phyloP scores from a whole-genome alignment of 1,140 invertebrate species.

The Ostrea denselamellosa region DNA sequence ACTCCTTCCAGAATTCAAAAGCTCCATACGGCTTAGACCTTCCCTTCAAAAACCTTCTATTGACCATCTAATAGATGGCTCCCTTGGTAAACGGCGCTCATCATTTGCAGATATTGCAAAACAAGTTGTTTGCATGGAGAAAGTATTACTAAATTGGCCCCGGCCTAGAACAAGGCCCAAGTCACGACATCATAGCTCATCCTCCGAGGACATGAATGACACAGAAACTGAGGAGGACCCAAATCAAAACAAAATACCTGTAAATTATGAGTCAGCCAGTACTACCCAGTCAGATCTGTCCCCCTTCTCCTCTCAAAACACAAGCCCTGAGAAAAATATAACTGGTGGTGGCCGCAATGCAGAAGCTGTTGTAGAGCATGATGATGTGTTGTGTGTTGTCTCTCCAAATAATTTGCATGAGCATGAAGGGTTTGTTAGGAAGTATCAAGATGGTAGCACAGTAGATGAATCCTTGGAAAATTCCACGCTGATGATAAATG shows the following conservation, averaged over 20 bases:
- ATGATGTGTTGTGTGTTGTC: conserved; percentile 45
- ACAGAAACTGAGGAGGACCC: conserved; percentile 49
- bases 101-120: conserved; percentile 71
- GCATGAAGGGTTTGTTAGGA: conserved; percentile 49
- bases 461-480: conserved; percentile 35
- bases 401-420: conserved; percentile 51
- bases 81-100: conserved; percentile 40
- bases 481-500: conserved; percentile 40
- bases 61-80: neutral
- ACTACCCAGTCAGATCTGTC: conserved; percentile 50
- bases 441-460: neutral
- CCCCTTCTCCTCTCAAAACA: conserved; percentile 2
- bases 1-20: conserved; percentile 72
- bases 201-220: conserved; percentile 71
- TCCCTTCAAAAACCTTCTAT: neutral
- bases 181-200: conserved; percentile 73
- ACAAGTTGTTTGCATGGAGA: conserved; percentile 65
- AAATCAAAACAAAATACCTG: conserved; percentile 10
- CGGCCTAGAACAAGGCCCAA: conserved; percentile 50
- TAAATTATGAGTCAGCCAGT: neutral
- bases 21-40: conserved; percentile 61
- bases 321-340: conserved; percentile 11
- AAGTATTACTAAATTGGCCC: conserved; percentile 67
- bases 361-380: conserved; percentile 55
- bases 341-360: conserved; percentile 45